A percentile compares a stretch with the other conserved stretches of the same genome.
phyloP scores from a whole-genome alignment of 2,888 invertebrate genomes.

The Penaeus monodon region DNA sequence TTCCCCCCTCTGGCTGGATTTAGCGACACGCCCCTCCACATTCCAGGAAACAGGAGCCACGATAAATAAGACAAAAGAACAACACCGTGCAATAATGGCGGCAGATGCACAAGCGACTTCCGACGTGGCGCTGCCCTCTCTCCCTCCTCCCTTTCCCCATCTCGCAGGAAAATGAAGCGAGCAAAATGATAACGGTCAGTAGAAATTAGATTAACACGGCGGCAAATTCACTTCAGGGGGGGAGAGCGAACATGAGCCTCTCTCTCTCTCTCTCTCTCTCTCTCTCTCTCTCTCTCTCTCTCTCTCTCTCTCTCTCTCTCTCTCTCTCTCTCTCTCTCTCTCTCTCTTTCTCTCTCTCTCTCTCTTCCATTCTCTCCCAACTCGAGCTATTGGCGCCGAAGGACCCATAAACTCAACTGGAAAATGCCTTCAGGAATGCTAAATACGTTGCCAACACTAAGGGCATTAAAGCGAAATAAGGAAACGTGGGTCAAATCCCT shows the following conservation, averaged over 20 bases:
- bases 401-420: conserved; percentile 47
- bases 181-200: conserved; percentile 24
- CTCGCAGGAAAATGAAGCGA: conserved; percentile 32
- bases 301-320: too few relatives aligned
- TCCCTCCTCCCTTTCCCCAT: neutral
- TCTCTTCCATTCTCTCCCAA: neutral
- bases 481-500: conserved; percentile 29
- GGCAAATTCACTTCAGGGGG: conserved; percentile 38
- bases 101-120: neutral
- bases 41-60: too few relatives aligned
- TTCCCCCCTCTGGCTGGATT: too few relatives aligned
- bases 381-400: conserved; percentile 42
- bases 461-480: conserved; percentile 52
- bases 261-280: neutral
- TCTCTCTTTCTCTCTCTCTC: neutral
- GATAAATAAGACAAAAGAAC: too few relatives aligned
- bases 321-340: neutral
- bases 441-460: conserved; percentile 48
- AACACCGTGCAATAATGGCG: too few relatives aligned
- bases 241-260: neutral
- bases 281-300: too few relatives aligned
- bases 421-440: conserved; percentile 46
- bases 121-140: neutral
- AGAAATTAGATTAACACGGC: conserved; percentile 38
- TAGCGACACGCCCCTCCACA: too few relatives aligned